Base-by-base conservation (phyloP, 1,140 invertebrate species). In the Mya arenaria region DNA sequence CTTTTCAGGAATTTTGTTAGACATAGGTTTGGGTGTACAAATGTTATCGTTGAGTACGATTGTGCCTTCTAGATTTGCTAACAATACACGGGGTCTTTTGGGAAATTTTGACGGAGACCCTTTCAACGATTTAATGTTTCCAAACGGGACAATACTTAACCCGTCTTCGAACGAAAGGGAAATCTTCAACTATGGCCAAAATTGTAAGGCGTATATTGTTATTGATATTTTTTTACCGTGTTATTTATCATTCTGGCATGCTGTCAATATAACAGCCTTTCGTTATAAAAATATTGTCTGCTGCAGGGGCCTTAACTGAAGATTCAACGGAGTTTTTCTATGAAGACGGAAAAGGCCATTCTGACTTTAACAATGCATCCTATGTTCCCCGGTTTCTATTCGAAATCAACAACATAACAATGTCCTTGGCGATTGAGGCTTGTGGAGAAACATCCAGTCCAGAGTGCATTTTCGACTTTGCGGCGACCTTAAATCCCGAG, bases 101-200 rank as follows among this genome's bases (percentile, higher is more conserved):
- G 82, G 82, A 17, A 84, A 84, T 32, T 79, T 74, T 66, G 77
- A 84, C 48, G 74, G 62, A 37, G 36, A 79, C 41, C 44, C 58
- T 15, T 13, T 48, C 23, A 79, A 84, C 56, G 82, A 84, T 68
- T 84, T 84, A 25, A 60, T 74, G 10, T 41, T 28, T 13, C 82
- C 75, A 36, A 80, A 80, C 41, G 82, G 75, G 32, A 79, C 41
- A 56, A 28, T 58, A 17, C 28, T 79, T 32, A 23, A 28, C 1
- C 15, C 0, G 2, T 68, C 79, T 69, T 10, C 39, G 19, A 37
- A 52, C n/a, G 75, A 78, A 25, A 60, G 34, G 30, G 65, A 83
- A 37, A 63, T 78, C 62, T 78, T 71, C 60, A 25, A 78, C 36
- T 82, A 66, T 52, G 71, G 69, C 36, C 58, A 73, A 30, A 36